Conservation (phyloP, 2,113 vertebrate genomes). For the Mus spicilegus region DNA sequence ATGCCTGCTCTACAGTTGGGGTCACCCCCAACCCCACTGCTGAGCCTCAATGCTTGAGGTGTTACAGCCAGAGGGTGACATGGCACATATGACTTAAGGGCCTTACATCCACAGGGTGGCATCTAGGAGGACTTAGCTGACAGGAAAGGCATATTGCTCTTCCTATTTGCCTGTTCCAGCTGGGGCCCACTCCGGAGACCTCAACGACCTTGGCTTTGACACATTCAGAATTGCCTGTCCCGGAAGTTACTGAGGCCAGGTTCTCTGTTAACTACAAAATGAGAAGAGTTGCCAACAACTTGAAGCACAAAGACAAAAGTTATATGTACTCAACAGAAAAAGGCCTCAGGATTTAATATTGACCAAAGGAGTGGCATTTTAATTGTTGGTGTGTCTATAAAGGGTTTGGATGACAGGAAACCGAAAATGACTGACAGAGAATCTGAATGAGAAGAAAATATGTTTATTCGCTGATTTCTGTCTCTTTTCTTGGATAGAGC, state of each 20-base stretch:
- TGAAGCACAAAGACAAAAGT: not conserved
- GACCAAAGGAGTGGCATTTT: not conserved
- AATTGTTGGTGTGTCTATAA: not conserved
- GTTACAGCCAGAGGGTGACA: not conserved
- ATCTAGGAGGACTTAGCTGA: not conserved
- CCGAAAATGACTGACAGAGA: slow-evolving; percentile 28
- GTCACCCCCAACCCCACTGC: not conserved
- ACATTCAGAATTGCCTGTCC: not conserved
- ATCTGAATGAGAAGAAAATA: not conserved
- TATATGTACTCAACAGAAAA: not conserved
- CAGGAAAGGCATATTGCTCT: not conserved
- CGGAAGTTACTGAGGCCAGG: not conserved
- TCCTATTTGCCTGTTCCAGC: not conserved
- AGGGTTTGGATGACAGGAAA: not conserved
- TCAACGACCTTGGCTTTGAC: not conserved
- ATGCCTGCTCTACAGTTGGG: too few relatives aligned
- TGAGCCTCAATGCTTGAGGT: not conserved
- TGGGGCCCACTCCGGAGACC: not conserved
- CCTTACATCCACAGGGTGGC: not conserved
- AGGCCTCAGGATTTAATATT: not conserved
- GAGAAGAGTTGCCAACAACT: slow-evolving; percentile 16
- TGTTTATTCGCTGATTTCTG: slow-evolving; percentile 19
- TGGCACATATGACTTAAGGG: rapidly evolving
- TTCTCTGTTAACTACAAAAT: not conserved
- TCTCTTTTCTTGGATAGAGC: slow-evolving; percentile 78